A percentile compares a stretch with the other conserved stretches of the same genome.
Evolutionary conservation across 1,140 invertebrate genomes (phyloP).

Genomic region (Aphelenchoides fujianensis): DNA sequence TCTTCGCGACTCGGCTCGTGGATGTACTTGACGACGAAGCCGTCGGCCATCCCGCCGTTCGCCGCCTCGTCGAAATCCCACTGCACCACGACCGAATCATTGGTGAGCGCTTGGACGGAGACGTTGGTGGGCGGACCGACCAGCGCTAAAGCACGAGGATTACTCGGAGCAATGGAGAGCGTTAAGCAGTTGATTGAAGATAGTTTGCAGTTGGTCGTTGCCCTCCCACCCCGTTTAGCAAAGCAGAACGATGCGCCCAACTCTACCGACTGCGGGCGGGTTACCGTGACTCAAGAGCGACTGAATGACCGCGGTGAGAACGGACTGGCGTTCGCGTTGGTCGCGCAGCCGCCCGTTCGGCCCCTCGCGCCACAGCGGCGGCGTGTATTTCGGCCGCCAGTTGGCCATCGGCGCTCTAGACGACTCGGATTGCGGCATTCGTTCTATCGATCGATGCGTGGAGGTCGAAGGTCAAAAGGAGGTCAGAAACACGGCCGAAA

Average conservation of each 20-base stretch:
- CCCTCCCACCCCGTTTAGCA: too few species aligned
- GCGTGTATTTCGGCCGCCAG: slow-evolving; percentile 19
- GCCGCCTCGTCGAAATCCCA: slow-evolving; percentile 58
- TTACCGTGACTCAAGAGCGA: slow-evolving; percentile 29
- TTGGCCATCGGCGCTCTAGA: slow-evolving; percentile 9
- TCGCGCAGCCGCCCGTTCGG: slow-evolving; percentile 1
- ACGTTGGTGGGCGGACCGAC: slow-evolving; percentile 60
- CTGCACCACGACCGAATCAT: slow-evolving; percentile 59
- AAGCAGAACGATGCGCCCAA: too few species aligned
- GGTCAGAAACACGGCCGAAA: too few species aligned
- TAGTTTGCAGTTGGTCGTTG: too few species aligned
- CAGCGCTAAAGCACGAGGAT: slow-evolving; percentile 50
- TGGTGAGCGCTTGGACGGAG: slow-evolving; percentile 55
- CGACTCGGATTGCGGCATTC: too few species aligned
- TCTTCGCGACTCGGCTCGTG: slow-evolving; percentile 49
- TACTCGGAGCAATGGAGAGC: slow-evolving; percentile 3
- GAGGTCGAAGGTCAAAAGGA: too few species aligned
- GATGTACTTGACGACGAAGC: slow-evolving; percentile 61
- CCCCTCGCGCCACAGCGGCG: not conserved
- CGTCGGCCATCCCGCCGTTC: slow-evolving; percentile 46
- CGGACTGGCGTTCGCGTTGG: slow-evolving; percentile 29
- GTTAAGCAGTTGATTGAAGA: too few species aligned
- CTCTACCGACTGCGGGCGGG: slow-evolving; percentile 8
- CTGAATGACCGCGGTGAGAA: slow-evolving; percentile 45
- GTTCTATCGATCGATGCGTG: too few species aligned